Evolutionary conservation across 2,888 invertebrate genomes (phyloP), one percentile per base, ranked within the genome.

Genomic region (Sarcophaga carnaria): DNA sequence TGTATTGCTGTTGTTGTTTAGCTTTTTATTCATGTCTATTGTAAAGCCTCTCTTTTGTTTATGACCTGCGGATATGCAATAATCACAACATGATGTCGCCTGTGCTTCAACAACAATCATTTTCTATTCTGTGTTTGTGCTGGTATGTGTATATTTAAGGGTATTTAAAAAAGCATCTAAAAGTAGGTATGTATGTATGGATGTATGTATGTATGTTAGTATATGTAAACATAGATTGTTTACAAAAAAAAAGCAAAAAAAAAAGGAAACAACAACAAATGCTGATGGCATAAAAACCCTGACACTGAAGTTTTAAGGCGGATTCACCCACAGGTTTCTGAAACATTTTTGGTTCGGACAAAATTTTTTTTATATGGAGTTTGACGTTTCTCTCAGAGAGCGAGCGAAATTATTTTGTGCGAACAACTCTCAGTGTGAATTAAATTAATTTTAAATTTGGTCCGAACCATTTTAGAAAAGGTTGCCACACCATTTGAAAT

Each of bases 301-400:
- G 87, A 87, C 87, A 87, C 87, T 87, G 87, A 87, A 87, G 84
- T 87, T 87, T 84, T n/a, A n/a, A n/a, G n/a, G n/a, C n/a, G n/a
- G n/a, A n/a, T n/a, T n/a, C n/a, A n/a, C n/a, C n/a, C n/a, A n/a
- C n/a, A n/a, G n/a, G n/a, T n/a, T n/a, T n/a, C n/a, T n/a, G n/a
- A n/a, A n/a, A n/a, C n/a, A n/a, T n/a, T n/a, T n/a, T n/a, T n/a
- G n/a, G n/a, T n/a, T n/a, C n/a, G n/a, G n/a, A n/a, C n/a, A n/a
- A n/a, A n/a, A n/a, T n/a, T n/a, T n/a, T n/a, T n/a, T n/a, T n/a
- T n/a, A n/a, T n/a, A n/a, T n/a, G n/a, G n/a, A n/a, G n/a, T n/a
- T n/a, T n/a, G n/a, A n/a, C n/a, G n/a, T n/a, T n/a, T n/a, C n/a
- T n/a, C n/a, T n/a, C n/a, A n/a, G n/a, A n/a, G n/a, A n/a, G n/a